These are phyloP conservation scores for Opisthocomus hoazin DNA, from an alignment of 2,113 vertebrate species.

Conservation along the genomic window DNA sequence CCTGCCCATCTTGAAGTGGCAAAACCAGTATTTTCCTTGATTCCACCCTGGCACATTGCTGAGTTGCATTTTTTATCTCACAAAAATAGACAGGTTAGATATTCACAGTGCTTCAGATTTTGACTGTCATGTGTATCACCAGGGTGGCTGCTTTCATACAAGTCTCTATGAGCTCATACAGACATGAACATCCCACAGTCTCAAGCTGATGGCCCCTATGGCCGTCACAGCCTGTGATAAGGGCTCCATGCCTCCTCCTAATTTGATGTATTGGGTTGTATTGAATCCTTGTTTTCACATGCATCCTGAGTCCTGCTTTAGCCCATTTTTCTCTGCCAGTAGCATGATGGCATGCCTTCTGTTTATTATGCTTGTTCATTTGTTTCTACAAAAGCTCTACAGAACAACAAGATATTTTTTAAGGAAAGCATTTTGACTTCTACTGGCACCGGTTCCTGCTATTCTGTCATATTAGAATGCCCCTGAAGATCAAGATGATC, in stretches of 20 bases:
- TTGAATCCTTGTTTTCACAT: background rate
- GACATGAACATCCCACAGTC: background rate
- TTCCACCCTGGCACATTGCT: background rate
- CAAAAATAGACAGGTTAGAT: background rate
- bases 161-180: background rate
- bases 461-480: background rate
- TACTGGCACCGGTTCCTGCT: background rate
- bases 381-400: background rate
- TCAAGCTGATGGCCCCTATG: background rate
- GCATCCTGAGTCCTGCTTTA: background rate
- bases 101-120: background rate
- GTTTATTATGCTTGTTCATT: background rate
- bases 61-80: background rate
- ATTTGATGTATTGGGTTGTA: background rate
- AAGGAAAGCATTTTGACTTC: background rate
- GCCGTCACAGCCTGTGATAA: background rate
- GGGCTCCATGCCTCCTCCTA: background rate
- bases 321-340: background rate
- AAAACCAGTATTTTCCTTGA: background rate
- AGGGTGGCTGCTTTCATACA: background rate
- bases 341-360: background rate
- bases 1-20: background rate
- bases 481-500: background rate
- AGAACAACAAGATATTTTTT: background rate
- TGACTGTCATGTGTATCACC: background rate